Base-by-base conservation (phyloP, 2,797 vertebrate species). In the Gymnodraco acuticeps region DNA sequence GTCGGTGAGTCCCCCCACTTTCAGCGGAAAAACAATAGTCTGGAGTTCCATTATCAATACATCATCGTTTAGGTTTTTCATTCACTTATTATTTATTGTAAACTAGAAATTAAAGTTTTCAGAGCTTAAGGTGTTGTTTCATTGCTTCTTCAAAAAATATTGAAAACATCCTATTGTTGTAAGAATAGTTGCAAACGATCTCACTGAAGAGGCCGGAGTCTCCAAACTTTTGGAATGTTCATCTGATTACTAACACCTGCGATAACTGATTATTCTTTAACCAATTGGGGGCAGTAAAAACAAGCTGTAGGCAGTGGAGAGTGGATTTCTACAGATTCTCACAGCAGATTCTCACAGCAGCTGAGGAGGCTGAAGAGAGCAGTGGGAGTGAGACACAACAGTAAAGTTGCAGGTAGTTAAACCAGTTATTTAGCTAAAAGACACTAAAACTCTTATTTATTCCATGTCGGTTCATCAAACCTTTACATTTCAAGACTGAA, bases 221-320 rank as follows among this genome's bases (percentile, higher is more conserved):
- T 41, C 45, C 12, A 60, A 10, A 48, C 48, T 15, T 48, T 12
- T 65, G 31, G 3, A 16, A 48, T 68, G 62, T 43, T 14, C 10
- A 54, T 48, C 38, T 60, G 27, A 46, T 60, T 23, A 58, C 46
- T 64, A 7, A 33, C 52, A 64, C 47, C 27, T 66, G 47, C 10
- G 45, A 52, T 59, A 20, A 45, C 20, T 8, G 8, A 3, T 11
- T 19, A 55, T 16, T 64, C 23, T 61, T n/a, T 10, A 38, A 73
- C 45, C 48, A 45, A 33, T 11, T 55, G 43, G 43, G 50, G 60
- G 51, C 60, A 64, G 60, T 38, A 20, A n/a, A 55, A 48, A 55
- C 60, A 55, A 64, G 41, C 58, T 62, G 17, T 46, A 43, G 45
- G 20, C 13, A 50, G 10, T 38, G 7, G 14, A 31, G 20, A 4